phyloP scores from a whole-genome alignment of 2,113 vertebrate species.

The Gobio gobio region DNA sequence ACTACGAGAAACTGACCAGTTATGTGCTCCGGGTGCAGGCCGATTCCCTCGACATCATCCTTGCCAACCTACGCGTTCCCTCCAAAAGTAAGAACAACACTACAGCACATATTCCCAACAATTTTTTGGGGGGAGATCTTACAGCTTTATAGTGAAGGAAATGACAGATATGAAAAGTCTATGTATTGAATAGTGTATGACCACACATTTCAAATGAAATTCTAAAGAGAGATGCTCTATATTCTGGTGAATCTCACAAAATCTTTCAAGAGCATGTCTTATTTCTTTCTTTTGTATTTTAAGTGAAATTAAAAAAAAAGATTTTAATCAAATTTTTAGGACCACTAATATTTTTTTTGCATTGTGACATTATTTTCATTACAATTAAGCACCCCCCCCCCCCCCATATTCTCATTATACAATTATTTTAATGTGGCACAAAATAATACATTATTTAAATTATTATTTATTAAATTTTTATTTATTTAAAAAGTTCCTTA shows the following conservation, averaged over 20 bases:
- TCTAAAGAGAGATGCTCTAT: not conserved
- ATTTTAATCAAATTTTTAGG: not conserved
- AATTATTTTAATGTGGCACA: too few species aligned
- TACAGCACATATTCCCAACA: not conserved
- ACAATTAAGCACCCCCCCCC: not conserved
- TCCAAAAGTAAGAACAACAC: constrained; percentile 85
- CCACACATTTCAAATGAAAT: too few species aligned
- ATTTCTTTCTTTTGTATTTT: not conserved
- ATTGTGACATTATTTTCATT: not conserved
- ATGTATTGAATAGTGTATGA: too few species aligned
- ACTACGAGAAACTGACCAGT: constrained; percentile 82
- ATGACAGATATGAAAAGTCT: not conserved
- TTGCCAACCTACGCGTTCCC: constrained; percentile 84
- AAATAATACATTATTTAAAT: too few species aligned
- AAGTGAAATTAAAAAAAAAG: not conserved
- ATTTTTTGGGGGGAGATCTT: not conserved
- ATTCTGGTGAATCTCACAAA: not conserved
- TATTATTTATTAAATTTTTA: too few species aligned
- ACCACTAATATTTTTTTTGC: not conserved
- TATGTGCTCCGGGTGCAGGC: constrained; percentile 88
- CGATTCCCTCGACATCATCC: constrained; percentile 83
- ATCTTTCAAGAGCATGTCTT: not conserved
- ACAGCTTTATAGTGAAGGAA: not conserved
- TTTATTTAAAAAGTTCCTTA: too few species aligned
- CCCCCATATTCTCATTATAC: not conserved